Evolutionary conservation across 2,113 vertebrate genomes (phyloP).

Genomic region (Ptyas mucosa): DNA sequence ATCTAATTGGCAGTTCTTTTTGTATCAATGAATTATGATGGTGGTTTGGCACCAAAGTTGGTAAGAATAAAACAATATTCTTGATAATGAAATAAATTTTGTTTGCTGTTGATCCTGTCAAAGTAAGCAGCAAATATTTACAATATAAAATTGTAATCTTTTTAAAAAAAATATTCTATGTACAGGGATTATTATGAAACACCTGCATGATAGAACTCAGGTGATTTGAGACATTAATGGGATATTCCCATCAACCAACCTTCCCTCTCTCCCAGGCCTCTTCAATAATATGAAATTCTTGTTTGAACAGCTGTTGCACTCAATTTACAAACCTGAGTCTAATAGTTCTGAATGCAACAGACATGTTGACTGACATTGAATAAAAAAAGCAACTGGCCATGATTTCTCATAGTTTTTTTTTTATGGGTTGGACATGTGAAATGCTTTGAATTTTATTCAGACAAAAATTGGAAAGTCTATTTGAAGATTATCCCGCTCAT

Average conservation of each 20-base stretch:
- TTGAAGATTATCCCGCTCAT: neutral
- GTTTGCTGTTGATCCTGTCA: neutral
- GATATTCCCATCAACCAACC: neutral
- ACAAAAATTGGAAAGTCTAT: neutral
- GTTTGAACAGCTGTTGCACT: neutral
- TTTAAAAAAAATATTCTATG: neutral
- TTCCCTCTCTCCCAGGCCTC: neutral
- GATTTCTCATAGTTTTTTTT: neutral
- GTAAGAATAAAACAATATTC: neutral
- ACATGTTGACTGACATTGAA: neutral
- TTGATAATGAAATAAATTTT: neutral
- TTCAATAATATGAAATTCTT: neutral
- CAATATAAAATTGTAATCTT: neutral
- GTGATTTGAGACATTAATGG: neutral
- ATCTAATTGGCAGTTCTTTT: neutral
- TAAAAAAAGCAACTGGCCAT: neutral
- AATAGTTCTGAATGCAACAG: neutral
- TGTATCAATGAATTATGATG: neutral
- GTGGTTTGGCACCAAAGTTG: neutral
- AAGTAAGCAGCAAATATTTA: neutral
- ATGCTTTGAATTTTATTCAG: neutral
- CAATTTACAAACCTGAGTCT: neutral
- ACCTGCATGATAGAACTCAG: neutral
- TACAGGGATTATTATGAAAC: neutral
- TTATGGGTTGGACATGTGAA: neutral